Conservation (phyloP, 2,113 vertebrate genomes). For the Malurus alboscapulatus region DNA sequence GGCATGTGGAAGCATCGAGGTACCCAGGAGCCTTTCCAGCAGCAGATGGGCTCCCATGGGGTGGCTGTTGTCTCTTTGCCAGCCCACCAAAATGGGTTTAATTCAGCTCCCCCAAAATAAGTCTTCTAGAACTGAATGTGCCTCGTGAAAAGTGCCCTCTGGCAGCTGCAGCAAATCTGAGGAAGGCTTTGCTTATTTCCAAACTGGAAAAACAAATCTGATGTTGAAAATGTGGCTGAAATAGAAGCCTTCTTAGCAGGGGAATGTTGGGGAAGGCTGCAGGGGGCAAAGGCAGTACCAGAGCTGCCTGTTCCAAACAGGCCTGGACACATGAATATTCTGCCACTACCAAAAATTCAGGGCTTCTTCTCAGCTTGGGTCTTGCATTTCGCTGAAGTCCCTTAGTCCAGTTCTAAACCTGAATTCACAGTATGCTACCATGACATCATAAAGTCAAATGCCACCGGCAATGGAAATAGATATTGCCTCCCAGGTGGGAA, state of each 20-base stretch:
- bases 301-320: not conserved
- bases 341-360: not conserved
- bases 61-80: not conserved
- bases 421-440: not conserved
- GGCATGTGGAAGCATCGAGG: accelerated
- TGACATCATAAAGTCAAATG: constrained; percentile 33
- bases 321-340: not conserved
- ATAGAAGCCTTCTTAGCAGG: not conserved
- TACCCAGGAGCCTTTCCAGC: not conserved
- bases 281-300: not conserved
- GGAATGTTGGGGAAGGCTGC: not conserved
- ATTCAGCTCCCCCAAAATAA: not conserved
- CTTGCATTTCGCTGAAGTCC: not conserved
- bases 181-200: not conserved
- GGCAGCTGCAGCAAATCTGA: not conserved
- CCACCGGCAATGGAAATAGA: not conserved
- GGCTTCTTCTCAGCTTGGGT: not conserved
- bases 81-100: not conserved
- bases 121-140: not conserved
- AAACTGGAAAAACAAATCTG: not conserved
- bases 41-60: not conserved
- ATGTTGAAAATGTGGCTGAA: not conserved
- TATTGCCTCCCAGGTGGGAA: not conserved
- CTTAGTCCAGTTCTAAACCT: not conserved
- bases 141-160: not conserved